Percentiles rank a stretch among this genome's conserved stretches.
These are phyloP conservation scores for Florisuga fusca DNA, from an alignment of 2,797 vertebrate species.

Conservation along the genomic window DNA sequence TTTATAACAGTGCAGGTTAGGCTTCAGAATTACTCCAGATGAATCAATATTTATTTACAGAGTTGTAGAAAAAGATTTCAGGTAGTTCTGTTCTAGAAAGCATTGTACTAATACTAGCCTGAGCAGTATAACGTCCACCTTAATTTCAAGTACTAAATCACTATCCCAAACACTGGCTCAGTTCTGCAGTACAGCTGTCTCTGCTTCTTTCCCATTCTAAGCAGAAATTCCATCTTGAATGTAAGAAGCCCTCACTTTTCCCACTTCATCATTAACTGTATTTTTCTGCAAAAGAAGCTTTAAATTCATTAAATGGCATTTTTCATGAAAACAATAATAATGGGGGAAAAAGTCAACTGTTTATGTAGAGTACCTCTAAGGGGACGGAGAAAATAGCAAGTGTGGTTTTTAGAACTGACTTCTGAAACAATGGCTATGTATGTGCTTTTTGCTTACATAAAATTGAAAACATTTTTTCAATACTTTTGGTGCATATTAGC, in stretches of 20 bases:
- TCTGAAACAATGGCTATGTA: neutral
- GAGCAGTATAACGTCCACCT: rapidly evolving
- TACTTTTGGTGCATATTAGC: neutral
- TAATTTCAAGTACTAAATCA: neutral
- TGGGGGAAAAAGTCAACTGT: neutral
- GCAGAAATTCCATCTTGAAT: neutral
- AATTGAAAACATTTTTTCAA: neutral
- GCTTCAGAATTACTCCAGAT: neutral
- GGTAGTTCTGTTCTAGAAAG: neutral
- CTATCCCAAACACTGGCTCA: neutral
- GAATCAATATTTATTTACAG: neutral
- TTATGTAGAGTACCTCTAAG: neutral
- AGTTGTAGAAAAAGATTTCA: neutral
- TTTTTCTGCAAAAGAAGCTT: neutral
- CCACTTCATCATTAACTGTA: neutral
- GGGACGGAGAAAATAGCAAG: neutral
- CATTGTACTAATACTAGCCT: neutral
- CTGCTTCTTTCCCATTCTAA: neutral
- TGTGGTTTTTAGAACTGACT: neutral
- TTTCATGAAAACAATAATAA: neutral
- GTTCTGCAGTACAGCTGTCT: neutral
- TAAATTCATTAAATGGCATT: neutral
- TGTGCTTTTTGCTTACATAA: neutral
- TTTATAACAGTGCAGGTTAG: rapidly evolving
- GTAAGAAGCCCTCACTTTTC: neutral